phyloP scores from a whole-genome alignment of 2,888 invertebrate species.

The Nomada goodeniana region DNA sequence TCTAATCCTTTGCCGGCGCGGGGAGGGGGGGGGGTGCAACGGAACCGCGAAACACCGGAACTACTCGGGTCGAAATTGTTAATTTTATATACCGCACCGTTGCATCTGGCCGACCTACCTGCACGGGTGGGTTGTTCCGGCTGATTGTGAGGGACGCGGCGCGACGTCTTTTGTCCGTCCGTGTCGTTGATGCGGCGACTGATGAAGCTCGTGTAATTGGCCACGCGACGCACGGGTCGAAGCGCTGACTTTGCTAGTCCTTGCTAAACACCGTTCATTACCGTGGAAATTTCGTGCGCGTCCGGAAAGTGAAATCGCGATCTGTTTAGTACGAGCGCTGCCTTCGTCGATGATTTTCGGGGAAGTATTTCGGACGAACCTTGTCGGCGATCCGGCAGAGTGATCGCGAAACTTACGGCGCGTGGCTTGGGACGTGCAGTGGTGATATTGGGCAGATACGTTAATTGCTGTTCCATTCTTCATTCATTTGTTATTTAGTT shows the following conservation, averaged over 20 bases:
- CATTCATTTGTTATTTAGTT: too few species aligned
- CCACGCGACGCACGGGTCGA: not conserved
- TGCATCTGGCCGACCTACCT: constrained; percentile 13
- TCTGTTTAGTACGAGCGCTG: too few species aligned
- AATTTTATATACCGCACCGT: constrained; percentile 55
- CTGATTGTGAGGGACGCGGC: not conserved
- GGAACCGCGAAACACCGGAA: constrained; percentile 54
- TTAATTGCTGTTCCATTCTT: too few species aligned
- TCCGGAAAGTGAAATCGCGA: not conserved
- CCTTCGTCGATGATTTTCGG: too few species aligned
- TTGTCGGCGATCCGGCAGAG: too few species aligned
- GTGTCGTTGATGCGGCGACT: constrained; percentile 28
- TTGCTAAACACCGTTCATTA: constrained; percentile 41
- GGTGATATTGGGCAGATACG: too few species aligned
- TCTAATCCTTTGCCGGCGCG: constrained; percentile 26
- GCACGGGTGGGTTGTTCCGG: constrained; percentile 1
- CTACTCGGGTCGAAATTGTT: constrained; percentile 59
- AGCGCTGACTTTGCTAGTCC: constrained; percentile 13
- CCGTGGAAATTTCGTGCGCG: not conserved
- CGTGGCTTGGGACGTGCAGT: too few species aligned
- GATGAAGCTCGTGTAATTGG: constrained; percentile 45
- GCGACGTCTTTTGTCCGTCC: not conserved
- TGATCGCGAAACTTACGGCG: too few species aligned
- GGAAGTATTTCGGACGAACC: too few species aligned
- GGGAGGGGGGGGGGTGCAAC: constrained; percentile 45